Conservation (phyloP, 2,797 vertebrate species). For the Ambastaia sidthimunki region DNA sequence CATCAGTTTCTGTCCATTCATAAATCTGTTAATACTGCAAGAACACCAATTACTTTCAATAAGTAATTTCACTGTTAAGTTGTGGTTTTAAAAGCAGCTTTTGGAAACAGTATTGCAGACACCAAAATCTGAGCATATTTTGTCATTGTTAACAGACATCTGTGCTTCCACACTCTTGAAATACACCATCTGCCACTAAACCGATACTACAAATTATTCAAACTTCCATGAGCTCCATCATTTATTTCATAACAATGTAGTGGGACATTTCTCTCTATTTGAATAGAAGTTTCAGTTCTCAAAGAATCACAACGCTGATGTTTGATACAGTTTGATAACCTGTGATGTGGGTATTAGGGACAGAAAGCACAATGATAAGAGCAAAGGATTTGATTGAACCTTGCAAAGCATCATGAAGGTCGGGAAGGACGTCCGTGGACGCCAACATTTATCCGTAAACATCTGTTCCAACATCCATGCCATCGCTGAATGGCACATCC, state of each 20-base stretch:
- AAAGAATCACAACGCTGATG: background rate
- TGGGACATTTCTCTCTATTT: no score
- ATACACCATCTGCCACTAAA: background rate
- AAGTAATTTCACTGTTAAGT: background rate
- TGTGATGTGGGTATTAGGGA: background rate
- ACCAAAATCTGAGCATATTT: background rate
- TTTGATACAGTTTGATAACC: background rate
- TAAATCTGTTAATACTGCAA: background rate
- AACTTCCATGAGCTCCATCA: background rate
- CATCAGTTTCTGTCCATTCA: background rate
- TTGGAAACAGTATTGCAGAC: background rate
- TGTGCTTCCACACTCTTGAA: background rate
- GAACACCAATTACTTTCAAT: background rate
- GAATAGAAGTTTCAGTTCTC: background rate
- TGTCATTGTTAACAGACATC: conserved; percentile 11
- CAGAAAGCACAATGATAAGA: background rate
- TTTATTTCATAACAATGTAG: background rate
- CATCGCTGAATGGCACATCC: conserved; percentile 20
- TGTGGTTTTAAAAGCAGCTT: background rate
- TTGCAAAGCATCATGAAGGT: background rate
- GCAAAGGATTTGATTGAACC: background rate
- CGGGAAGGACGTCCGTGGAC: background rate
- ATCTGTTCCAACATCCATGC: background rate
- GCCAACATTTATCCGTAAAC: background rate
- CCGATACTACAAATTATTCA: background rate